Base-by-base conservation (phyloP, 1,140 invertebrate species). In the Scaptomyza hsui region DNA sequence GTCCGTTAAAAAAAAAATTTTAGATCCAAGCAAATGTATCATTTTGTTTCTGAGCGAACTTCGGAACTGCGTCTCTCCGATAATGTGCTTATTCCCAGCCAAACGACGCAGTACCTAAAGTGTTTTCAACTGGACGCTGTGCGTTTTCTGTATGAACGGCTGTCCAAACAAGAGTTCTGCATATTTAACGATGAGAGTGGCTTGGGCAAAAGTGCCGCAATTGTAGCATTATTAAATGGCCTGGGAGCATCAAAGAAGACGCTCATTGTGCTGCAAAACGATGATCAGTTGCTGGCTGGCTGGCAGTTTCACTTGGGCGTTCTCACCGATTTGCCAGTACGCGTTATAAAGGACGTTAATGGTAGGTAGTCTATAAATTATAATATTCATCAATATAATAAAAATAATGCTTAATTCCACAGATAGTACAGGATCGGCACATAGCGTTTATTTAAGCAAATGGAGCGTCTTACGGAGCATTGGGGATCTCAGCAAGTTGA, bases 171-270 rank as follows among this genome's bases (percentile, higher is more conserved):
- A 13, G 85, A 91, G 35, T 89, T 81, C 42, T 75, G 88, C 51
- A 67, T 91, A 39, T 69, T 88, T 1, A 91, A 91, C 42, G 90
- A 91, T 60, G 90, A 91, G 53, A 90, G 85, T 44, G 90, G 90
- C 0, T 60, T 91, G 53, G 90, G 90, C 0, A 91, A 91, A 52
- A 16, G 24, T 39, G 85, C 77, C 0, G 48, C 85, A 1, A 60
- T 88, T 18, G 62, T 55, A 7, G 85, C 77, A 5, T 51, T 91
- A 2, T 52, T 91, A 4, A 83, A 63, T 55, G 81, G 73, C 0
- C 48, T 89, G 7, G 72, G 72, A 18, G 39, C 68, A 0, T 12
- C 35, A 1, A 89, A 85, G 37, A 90, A 88, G 49, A 76, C 72
- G 0, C 56, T 91, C 0, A 72, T 91, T 39, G 88, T 90, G 10